Percentiles rank a stretch among this genome's conserved stretches.
Evolutionary conservation across 2,113 vertebrate genomes (phyloP).

Genomic region (Paramormyrops kingsleyae): DNA sequence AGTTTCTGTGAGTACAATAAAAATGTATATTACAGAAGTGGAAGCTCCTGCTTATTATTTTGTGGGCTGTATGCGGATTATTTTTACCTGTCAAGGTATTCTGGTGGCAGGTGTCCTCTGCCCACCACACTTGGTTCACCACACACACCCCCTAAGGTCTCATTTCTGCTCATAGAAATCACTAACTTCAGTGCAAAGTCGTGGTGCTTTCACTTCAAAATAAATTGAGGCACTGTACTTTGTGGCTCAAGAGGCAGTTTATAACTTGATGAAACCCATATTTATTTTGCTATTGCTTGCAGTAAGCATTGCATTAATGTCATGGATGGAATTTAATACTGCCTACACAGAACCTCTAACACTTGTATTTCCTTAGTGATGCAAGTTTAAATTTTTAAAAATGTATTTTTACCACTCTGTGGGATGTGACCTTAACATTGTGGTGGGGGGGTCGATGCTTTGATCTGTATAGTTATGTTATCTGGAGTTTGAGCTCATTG

Average conservation of each 20-base stretch:
- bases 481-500: neutral
- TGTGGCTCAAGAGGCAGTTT: neutral
- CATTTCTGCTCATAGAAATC: neutral
- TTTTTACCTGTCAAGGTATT: neutral
- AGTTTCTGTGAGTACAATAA: conserved; percentile 58
- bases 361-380: neutral
- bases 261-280: neutral
- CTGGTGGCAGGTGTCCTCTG: neutral
- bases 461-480: neutral
- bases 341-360: neutral
- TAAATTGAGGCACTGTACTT: neutral
- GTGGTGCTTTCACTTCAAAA: neutral
- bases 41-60: conserved; percentile 33
- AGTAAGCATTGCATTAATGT: neutral
- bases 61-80: neutral
- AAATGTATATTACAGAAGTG: conserved; percentile 40
- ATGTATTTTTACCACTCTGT: neutral
- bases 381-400: neutral
- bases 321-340: neutral
- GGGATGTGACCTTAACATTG: neutral
- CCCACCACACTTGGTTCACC: neutral
- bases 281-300: neutral
- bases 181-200: neutral
- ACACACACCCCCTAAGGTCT: neutral
- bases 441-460: neutral